phyloP scores from a whole-genome alignment of 2,113 vertebrate species.

The Osmerus eperlanus region DNA sequence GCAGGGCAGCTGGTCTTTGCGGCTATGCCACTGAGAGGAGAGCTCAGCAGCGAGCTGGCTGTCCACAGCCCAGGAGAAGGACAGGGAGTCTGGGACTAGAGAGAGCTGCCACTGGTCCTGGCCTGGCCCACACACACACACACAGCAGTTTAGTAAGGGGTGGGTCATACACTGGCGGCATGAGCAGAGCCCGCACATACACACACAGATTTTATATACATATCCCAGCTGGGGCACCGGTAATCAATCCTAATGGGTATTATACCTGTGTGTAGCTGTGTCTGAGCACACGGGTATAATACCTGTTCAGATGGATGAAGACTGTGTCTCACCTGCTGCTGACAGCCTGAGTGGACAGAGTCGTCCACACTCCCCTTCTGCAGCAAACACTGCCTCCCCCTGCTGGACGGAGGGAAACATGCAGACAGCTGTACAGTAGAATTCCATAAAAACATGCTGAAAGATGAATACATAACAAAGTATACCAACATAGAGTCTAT shows the following conservation, averaged over 20 bases:
- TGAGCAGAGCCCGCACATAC: background rate
- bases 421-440: constrained; percentile 13
- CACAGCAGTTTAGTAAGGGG: background rate
- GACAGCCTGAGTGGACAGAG: constrained; percentile 85
- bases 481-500: too few relatives aligned
- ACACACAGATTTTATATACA: background rate
- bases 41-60: constrained; percentile 82
- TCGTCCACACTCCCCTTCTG: constrained; percentile 79
- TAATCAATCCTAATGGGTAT: too few relatives aligned
- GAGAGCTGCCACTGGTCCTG: constrained; percentile 82
- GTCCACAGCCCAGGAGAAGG: constrained; percentile 82
- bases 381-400: constrained; percentile 80
- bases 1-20: constrained; percentile 78
- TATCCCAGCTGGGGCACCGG: too few relatives aligned
- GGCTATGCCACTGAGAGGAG: constrained; percentile 82
- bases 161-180: background rate
- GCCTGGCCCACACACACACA: constrained; percentile 59
- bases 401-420: constrained; percentile 62
- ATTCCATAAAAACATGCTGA: too few relatives aligned
- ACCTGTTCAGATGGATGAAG: too few relatives aligned
- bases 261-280: too few relatives aligned
- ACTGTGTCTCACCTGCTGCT: constrained; percentile 75
- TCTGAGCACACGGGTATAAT: background rate
- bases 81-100: constrained; percentile 76
- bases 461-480: too few relatives aligned